Evolutionary conservation across 2,797 vertebrate species (phyloP).

Genomic region (Avahi laniger): DNA sequence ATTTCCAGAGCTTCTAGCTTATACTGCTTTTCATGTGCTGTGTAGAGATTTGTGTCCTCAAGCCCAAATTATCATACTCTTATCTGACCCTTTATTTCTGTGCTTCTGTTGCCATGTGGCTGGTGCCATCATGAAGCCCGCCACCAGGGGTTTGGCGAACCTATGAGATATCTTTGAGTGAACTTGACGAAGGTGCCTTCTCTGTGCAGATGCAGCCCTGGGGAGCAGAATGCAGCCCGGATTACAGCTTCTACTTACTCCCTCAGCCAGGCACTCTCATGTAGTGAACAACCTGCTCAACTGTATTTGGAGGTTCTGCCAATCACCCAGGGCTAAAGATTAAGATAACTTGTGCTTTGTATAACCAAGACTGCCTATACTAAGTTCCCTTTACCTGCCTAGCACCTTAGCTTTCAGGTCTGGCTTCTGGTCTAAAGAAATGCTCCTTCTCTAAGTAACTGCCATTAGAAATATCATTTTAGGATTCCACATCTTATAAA

Average conservation of each 20-base stretch:
- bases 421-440: constrained; percentile 40
- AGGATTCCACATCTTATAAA: neutral
- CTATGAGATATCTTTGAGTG: neutral
- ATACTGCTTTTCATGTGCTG: neutral
- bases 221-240: neutral
- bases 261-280: neutral
- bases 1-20: constrained; percentile 13
- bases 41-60: neutral
- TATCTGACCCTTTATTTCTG: neutral
- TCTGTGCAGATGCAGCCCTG: neutral
- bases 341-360: constrained; percentile 21
- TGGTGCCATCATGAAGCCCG: neutral
- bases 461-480: neutral
- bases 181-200: neutral
- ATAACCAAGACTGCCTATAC: neutral
- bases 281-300: neutral
- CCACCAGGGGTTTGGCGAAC: neutral
- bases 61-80: neutral
- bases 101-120: neutral
- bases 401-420: neutral
- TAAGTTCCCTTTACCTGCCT: neutral
- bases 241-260: constrained; percentile 3
- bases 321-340: neutral
- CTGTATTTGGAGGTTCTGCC: neutral
- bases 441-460: constrained; percentile 13